Base-by-base conservation (phyloP, 2,113 vertebrate species). In the Falco punctatus region DNA sequence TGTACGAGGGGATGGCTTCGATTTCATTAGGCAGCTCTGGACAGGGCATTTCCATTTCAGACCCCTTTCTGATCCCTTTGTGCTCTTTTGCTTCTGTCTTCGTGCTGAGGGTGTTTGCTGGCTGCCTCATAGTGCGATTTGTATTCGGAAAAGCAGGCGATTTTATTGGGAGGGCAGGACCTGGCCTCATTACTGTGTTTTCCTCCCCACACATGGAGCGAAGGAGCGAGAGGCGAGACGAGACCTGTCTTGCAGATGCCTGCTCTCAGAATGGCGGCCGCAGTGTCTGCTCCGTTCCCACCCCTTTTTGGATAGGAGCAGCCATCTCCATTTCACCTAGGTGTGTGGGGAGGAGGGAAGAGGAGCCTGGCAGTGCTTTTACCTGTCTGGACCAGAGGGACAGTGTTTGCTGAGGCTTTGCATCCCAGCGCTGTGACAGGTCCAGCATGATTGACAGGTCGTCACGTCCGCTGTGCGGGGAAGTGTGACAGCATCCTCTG, bases 371-470 rank as follows among this genome's bases (percentile, higher is more conserved):
- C n/a, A 61, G 52, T 17, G 33, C n/a, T 90, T 80, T 82, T 51
- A 11, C 32, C 85, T 62, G 15, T 58, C 28, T 27, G 28, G 20
- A 58, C 44, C 20, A 2, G 14, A 85, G 66, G 54, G 92, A 54
- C n/a, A 28, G 3, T 10, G 9, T 77, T 93, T 24, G 51, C 32
- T 75, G 79, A 79, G 65, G 18, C 0, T n/a, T 82, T 58, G 26
- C 70, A 52, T 73, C 54, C 81, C 77, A 67, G 54, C 46, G 5
- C 54, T 86, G 51, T 33, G 78, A 55, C 44, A 6, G 52, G 12
- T 58, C 52, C 44, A 13, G 54, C 19, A 0, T 0, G 11, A 42
- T 0, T 24, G 49, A 4, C 69, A 9, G 40, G 27, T 48, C 10
- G 1, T 78, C 67, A 22, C 58, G 32, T 40, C 55, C 2, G 13